Base-by-base conservation (phyloP, 2,888 invertebrate genomes). In the Byasa hedistus region DNA sequence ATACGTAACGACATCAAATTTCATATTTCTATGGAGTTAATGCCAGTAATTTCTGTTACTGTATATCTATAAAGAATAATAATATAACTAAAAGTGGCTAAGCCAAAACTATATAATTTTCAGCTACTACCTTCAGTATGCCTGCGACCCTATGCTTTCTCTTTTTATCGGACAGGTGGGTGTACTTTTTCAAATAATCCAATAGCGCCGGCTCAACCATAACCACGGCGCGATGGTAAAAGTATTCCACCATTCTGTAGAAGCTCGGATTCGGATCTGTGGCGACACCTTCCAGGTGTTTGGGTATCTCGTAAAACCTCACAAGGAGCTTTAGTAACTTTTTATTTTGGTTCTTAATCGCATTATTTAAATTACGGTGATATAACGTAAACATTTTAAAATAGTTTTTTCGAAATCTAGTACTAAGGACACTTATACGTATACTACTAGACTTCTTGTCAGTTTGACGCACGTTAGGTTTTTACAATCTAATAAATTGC, bases 211-310 rank as follows among this genome's bases (percentile, higher is more conserved):
- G 92, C 74, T 94, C 93, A 44, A 85, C 83, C 0, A 90, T 80
- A 2, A 76, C 77, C 55, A 94, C 91, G 1, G 95, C 95, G 68
- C 90, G 89, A 78, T 95, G 95, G 79, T 94, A 95, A 82, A 93
- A 95, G 77, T 93, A 94, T 75, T 95, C 94, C 32, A 96, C 95
- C 94, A 94, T 95, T 67, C 89, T 83, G 75, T 83, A 93, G 77
- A 94, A 94, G 48, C 88, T 89, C 0, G 94, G 94, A 73, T 94
- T 77, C 0, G 80, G 76, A 0, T 84, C 85, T 0, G 76, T 76
- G 0, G 73, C 82, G 0, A 93, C 76, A 0, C 77, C 66, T 55
- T 76, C 66, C 32, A 93, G 71, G 39, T 85, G 76, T 0, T 80
- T 75, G 0, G 93, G 92, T 12, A 93, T 88, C 63, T 89, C 85